Base-by-base conservation (phyloP, 2,113 vertebrate genomes). In the Monopterus albus region DNA sequence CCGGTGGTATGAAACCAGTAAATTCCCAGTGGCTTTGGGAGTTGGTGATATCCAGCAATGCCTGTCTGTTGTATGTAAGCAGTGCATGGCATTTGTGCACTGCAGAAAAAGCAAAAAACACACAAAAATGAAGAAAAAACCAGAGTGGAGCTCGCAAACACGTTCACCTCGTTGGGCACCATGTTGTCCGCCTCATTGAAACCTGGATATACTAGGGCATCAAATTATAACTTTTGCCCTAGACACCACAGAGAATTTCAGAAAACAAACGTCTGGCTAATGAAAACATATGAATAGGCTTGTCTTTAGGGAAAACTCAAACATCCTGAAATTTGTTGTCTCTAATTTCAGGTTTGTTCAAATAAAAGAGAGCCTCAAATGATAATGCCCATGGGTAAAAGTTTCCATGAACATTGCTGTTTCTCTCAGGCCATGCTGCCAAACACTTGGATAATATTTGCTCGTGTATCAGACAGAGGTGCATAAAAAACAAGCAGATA, bases 301-400 rank as follows among this genome's bases (percentile, higher is more conserved):
- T 1, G 18, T 43, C 15, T 12, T 14, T 23, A 17, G 17, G 2
- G 40, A 42, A 62, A 43, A 57, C 26, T 49, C 17, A 3, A 15
- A 61, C 38, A 38, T 29, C 21, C 20, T 31, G 15, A 69, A 49
- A 46, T 42, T 49, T 29, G 39, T 6, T 21, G 36, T 69, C 26
- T 56, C 25, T 23, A 17, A 70, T 71, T 51, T 51, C 17, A 40
- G 8, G 20, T 65, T 42, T 65, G 49, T n/a, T 55, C 60, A 67
- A 46, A 65, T 53, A 35, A 28, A 17, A 64, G 17, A 1, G 39
- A 21, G 35, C 35, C 57, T 57, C 43, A 40, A 31, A 10, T 33
- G 29, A 7, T 42, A 25, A 35, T 60, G 20, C 55, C 40, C 17
- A 55, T 8, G 39, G 35, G 20, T 31, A 61, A 61, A 10, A 56